Conservation (phyloP, 30 jellyfish, hydroid and myxozoan genomes). For the Mastigias papua region DNA sequence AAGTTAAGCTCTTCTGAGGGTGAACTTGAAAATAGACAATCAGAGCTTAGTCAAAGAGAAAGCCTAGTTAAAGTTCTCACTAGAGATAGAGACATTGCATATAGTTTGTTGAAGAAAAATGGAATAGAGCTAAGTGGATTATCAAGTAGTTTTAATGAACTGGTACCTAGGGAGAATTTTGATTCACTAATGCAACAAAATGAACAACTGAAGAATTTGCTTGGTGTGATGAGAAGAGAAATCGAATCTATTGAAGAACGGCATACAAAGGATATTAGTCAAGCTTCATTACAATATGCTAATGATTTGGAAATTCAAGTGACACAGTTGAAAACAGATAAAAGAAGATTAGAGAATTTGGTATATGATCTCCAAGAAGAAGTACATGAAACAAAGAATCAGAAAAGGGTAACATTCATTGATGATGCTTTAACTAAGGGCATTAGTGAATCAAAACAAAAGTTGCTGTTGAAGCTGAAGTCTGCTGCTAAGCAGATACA, state of each 20-base stretch:
- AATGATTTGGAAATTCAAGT: conserved; percentile 62
- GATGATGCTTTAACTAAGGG: background rate
- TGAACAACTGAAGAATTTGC: conserved; percentile 57
- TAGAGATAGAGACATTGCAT: conserved; percentile 74
- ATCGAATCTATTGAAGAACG: conserved; percentile 59
- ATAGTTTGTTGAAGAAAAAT: conserved; percentile 48
- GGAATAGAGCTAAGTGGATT: conserved; percentile 50
- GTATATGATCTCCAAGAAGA: conserved; percentile 53
- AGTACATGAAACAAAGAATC: conserved; percentile 26
- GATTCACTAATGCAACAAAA: conserved; percentile 29
- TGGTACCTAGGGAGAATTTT: conserved; percentile 35
- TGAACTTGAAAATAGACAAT: conserved; percentile 13
- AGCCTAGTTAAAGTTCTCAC: conserved; percentile 56
- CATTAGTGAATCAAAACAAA: background rate
- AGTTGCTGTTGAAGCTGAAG: conserved; percentile 31
- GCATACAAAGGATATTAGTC: conserved; percentile 25
- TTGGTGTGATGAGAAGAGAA: conserved; percentile 78
- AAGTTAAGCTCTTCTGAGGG: conserved; percentile 1
- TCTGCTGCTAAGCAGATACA: conserved; percentile 61
- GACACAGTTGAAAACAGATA: conserved; percentile 28
- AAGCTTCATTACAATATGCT: conserved; percentile 46
- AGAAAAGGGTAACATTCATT: conserved; percentile 17
- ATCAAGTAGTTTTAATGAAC: conserved; percentile 28
- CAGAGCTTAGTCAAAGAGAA: conserved; percentile 71
- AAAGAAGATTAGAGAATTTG: conserved; percentile 16